Evolutionary conservation across 2,888 invertebrate genomes (phyloP), one percentile per base, ranked within the genome.

Genomic region (Drosophila pseudotakahashii): DNA sequence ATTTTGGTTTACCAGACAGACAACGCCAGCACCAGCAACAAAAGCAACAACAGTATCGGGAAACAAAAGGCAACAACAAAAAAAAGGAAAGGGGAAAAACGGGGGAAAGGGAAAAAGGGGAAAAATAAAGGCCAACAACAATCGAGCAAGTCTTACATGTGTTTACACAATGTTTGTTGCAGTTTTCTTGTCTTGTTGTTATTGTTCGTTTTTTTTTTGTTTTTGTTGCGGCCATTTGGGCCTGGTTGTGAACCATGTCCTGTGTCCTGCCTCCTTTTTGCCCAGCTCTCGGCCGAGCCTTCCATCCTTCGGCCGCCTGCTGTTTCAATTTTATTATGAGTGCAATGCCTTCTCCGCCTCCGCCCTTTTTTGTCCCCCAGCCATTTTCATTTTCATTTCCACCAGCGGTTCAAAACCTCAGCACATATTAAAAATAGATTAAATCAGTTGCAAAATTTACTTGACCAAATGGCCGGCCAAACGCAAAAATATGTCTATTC

Each of bases 1-100:
- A 83, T 85, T 85, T 83, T 79, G 85, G 85, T 84, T 85, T 81
- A 84, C 83, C 85, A 85, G 82, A 78, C 81, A 81, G 78, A 82
- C 83, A 81, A 82, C 80, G 77, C 54, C 81, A 78, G 75, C 62
- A 62, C 63, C 63, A 72, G 52, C 53, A 73, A 58, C 61, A 74
- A 48, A 51, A 52, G 26, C 37, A 62, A 69, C 63, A 62, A 58
- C 50, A 53, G 41, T 30, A 60, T 5, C 30, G 30, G 47, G 32
- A 30, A 30, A 47, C 19, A 42, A 42, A 16, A 13, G 7, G 37
- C 37, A n/a, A n/a, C 37, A 42, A 2, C 1, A 42, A 44, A 7
- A 44, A 7, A 26, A 26, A 6, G 2, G 26, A 26, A 2, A 13
- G 44, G 14, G 51, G 26, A 47, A 52, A 54, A 34, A 57, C 2